Percentiles rank a stretch among this genome's conserved stretches.
Conservation (phyloP, 92 coral and sea anemone genomes). For the Muricea muricata region DNA sequence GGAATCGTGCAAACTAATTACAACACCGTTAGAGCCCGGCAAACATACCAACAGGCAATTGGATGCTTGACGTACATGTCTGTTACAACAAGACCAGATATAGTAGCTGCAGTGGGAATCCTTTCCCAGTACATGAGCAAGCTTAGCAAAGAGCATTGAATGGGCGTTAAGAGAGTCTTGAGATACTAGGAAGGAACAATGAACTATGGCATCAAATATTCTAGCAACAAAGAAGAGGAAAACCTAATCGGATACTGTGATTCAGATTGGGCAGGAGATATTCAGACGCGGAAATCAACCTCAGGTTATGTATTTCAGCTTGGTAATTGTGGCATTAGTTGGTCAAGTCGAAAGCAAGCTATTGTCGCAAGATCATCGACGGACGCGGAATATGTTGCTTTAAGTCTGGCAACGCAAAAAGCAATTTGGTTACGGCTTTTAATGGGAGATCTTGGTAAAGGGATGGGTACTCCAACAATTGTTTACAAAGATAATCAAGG, state of each 20-base stretch:
- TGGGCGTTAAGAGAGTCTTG: constrained; percentile 47
- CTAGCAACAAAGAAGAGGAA: constrained; percentile 38
- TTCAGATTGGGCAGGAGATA: constrained; percentile 61
- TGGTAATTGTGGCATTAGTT: constrained; percentile 44
- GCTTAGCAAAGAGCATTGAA: constrained; percentile 57
- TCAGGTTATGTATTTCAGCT: constrained; percentile 18
- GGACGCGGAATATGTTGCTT: constrained; percentile 66
- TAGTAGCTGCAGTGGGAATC: constrained; percentile 41
- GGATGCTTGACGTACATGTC: constrained; percentile 58
- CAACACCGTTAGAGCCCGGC: constrained; percentile 70
- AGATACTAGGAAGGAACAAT: constrained; percentile 70
- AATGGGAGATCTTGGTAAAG: constrained; percentile 44
- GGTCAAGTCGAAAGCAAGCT: constrained; percentile 55
- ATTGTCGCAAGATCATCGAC: constrained; percentile 64
- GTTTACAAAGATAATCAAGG: constrained; percentile 72
- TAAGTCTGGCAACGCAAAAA: constrained; percentile 57
- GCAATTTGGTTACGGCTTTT: constrained; percentile 42
- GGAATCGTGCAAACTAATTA: constrained; percentile 71
- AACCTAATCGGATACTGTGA: constrained; percentile 52
- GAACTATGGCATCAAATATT: constrained; percentile 57
- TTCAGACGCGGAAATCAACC: constrained; percentile 36
- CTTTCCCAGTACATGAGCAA: constrained; percentile 45
- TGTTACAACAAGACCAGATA: constrained; percentile 72
- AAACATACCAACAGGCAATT: constrained; percentile 54
- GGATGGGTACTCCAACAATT: constrained; percentile 4